Percentiles rank a stretch among this genome's conserved stretches.
Evolutionary conservation across 2,113 vertebrate genomes (phyloP).

Genomic region (Thalassarche chlororhynchos): DNA sequence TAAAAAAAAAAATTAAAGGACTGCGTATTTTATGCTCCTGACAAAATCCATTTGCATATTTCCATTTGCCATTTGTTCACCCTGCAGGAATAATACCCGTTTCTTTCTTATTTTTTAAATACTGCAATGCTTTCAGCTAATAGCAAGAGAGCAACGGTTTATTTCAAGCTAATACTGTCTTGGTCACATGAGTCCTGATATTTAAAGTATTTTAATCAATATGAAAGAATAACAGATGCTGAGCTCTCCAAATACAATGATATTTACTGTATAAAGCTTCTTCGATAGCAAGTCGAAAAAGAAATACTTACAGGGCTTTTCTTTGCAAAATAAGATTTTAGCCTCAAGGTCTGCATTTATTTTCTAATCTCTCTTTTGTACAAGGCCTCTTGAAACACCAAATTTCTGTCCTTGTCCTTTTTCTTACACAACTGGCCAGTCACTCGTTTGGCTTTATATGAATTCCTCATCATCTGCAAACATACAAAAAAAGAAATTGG

Average conservation of each 20-base stretch:
- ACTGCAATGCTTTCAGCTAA: background rate
- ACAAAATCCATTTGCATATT: background rate
- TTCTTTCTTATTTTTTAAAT: background rate
- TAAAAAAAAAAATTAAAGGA: background rate
- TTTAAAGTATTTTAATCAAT: slow-evolving; percentile 55
- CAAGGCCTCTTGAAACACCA: background rate
- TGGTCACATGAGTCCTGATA: background rate
- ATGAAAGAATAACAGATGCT: slow-evolving; percentile 36
- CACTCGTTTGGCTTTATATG: background rate
- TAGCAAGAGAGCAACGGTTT: background rate
- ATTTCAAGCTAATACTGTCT: background rate
- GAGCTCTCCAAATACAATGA: slow-evolving; percentile 21
- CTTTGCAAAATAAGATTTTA: slow-evolving; percentile 4
- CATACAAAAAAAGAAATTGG: rapidly evolving
- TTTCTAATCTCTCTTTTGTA: background rate
- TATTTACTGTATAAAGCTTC: slow-evolving; percentile 22
- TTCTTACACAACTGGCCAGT: background rate
- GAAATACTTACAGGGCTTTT: background rate
- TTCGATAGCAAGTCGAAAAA: background rate
- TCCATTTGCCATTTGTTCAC: background rate
- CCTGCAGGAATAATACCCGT: background rate
- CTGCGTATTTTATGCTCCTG: background rate
- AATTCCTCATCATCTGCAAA: background rate
- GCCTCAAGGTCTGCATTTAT: background rate
- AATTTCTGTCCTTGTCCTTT: background rate